Percentiles rank a stretch among this genome's conserved stretches.
phyloP scores from a whole-genome alignment of 2,113 vertebrate species.

The Hoplias malabaricus region DNA sequence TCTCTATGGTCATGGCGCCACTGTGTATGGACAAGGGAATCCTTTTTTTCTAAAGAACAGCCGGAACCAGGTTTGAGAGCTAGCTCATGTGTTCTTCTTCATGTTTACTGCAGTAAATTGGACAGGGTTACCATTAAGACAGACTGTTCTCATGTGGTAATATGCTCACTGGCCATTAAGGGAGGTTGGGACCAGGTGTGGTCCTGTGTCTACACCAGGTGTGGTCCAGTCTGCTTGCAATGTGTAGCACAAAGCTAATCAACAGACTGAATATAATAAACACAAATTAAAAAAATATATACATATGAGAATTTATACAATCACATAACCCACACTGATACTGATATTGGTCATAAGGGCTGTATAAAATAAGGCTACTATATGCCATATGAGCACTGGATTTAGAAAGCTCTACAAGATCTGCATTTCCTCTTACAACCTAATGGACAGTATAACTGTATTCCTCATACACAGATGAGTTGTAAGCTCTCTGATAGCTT shows the following conservation, averaged over 20 bases:
- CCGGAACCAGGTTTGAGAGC: not conserved
- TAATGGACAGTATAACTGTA: constrained; percentile 16
- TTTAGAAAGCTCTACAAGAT: not conserved
- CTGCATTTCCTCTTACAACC: not conserved
- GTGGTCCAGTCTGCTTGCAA: not conserved
- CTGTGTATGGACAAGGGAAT: not conserved
- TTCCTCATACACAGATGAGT: constrained; percentile 18
- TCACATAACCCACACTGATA: too few relatives aligned
- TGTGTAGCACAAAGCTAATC: not conserved
- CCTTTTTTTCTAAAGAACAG: not conserved
- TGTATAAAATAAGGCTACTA: not conserved
- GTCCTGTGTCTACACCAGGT: not conserved
- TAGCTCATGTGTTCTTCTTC: constrained; percentile 17
- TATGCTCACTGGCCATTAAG: not conserved
- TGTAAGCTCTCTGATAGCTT: constrained; percentile 32
- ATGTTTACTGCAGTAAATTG: constrained; percentile 31
- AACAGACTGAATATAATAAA: not conserved
- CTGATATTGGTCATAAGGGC: not conserved
- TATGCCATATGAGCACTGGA: not conserved
- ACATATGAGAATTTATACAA: not conserved
- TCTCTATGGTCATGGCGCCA: not conserved
- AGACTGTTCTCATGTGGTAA: constrained; percentile 18
- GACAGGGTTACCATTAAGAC: constrained; percentile 33
- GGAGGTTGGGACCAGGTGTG: not conserved
- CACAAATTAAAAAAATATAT: not conserved